Evolutionary conservation across 1,140 invertebrate genomes (phyloP).

Genomic region (Penaeus vannamei): DNA sequence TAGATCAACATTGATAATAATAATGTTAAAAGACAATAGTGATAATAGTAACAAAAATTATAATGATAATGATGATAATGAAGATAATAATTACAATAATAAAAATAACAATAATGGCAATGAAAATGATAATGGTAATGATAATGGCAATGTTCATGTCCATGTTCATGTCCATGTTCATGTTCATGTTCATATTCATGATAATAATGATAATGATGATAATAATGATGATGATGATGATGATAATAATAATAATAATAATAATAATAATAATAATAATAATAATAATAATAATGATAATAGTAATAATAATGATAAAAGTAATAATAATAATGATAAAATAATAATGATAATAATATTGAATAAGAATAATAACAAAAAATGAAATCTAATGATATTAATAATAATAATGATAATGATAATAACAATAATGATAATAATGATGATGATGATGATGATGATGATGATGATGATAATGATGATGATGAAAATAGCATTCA

Average conservation of each 20-base stretch:
- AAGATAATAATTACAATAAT: neutral
- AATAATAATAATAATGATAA: slow-evolving; percentile 1
- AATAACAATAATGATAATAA: too few relatives aligned
- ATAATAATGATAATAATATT: too few relatives aligned
- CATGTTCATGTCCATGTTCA: too few relatives aligned
- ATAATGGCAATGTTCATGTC: too few relatives aligned
- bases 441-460: too few relatives aligned
- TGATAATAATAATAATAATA: slow-evolving; percentile 1
- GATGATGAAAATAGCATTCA: neutral
- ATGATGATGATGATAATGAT: too few relatives aligned
- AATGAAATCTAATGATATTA: too few relatives aligned
- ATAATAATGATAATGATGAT: neutral
- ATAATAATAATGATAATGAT: too few relatives aligned
- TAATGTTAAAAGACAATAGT: neutral
- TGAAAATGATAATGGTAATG: neutral
- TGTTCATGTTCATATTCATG: neutral
- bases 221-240: neutral
- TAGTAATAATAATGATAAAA: neutral
- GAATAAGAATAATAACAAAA: neutral
- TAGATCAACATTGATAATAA: neutral
- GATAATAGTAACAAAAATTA: neutral
- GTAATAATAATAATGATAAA: too few relatives aligned
- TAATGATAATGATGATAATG: neutral
- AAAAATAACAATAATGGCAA: neutral
- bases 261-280: slow-evolving; percentile 23